These are phyloP conservation scores for Cataglyphis rosenhaueri DNA, from an alignment of 2,888 invertebrate species.

Conservation along the genomic window DNA sequence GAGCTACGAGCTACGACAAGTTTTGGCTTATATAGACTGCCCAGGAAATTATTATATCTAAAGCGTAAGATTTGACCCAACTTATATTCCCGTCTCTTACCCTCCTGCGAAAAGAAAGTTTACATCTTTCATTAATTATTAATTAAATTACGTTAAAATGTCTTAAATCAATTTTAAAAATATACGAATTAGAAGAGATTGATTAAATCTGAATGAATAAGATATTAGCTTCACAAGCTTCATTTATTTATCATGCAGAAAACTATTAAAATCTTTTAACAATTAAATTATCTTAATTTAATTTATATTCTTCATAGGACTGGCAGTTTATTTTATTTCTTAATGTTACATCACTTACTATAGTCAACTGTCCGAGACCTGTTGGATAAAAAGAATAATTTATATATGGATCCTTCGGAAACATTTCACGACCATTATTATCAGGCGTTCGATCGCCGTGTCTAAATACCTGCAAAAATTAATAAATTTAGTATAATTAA, in stretches of 20 bases:
- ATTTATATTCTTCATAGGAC: not conserved
- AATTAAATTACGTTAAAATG: not conserved
- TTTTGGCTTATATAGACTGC: constrained; percentile 85
- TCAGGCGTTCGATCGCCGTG: constrained; percentile 91
- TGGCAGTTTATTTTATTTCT: not conserved
- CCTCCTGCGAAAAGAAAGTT: constrained; percentile 84
- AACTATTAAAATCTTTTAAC: not conserved
- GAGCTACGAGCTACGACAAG: constrained; percentile 87
- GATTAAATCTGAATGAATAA: no score
- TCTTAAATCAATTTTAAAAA: not conserved
- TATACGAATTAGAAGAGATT: not conserved
- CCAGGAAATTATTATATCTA: constrained; percentile 86
- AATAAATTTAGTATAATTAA: constrained; percentile 1
- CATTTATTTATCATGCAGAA: not conserved
- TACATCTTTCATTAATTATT: not conserved
- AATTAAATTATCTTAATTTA: not conserved
- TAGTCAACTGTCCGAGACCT: constrained; percentile 89
- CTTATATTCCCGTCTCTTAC: constrained; percentile 86
- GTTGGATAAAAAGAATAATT: constrained; percentile 88
- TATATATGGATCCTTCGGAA: constrained; percentile 87
- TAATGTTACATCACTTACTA: constrained; percentile 85
- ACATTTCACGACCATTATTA: constrained; percentile 86
- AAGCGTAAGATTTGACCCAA: constrained; percentile 86
- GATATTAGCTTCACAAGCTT: not conserved
- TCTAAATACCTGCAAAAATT: constrained; percentile 87